Conservation (phyloP, 92 coral and sea anemone species). For the Actinostola sp. region DNA sequence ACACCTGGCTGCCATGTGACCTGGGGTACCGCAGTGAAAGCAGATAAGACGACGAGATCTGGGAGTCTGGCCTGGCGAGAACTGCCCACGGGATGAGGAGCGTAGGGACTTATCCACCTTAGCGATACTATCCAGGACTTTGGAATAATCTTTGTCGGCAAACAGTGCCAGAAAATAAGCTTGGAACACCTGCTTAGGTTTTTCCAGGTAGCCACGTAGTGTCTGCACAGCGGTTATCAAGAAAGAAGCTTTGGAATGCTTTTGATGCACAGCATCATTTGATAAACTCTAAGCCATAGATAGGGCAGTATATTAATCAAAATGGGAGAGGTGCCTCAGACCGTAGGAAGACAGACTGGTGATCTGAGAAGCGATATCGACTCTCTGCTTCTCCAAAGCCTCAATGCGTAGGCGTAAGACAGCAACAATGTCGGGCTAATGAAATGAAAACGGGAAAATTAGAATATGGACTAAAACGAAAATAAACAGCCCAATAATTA, state of each 20-base stretch:
- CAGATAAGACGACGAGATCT: too few species aligned
- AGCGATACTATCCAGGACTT: conserved; percentile 20
- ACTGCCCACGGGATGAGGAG: too few species aligned
- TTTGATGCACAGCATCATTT: background rate
- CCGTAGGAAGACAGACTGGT: too few species aligned
- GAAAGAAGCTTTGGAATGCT: conserved; percentile 17
- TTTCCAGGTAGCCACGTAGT: conserved; percentile 6
- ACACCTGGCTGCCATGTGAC: too few species aligned
- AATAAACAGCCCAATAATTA: too few species aligned
- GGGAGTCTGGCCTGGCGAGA: too few species aligned
- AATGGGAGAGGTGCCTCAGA: conserved; percentile 3
- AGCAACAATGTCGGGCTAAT: too few species aligned
- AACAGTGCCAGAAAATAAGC: conserved; percentile 28
- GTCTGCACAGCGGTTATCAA: background rate
- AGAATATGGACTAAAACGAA: too few species aligned
- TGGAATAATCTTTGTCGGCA: conserved; percentile 29
- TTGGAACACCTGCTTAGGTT: conserved; percentile 8
- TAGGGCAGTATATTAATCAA: conserved; percentile 24
- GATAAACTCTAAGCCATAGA: conserved; percentile 15
- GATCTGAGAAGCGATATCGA: background rate
- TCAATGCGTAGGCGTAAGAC: background rate
- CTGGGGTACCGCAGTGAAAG: too few species aligned
- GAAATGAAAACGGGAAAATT: too few species aligned
- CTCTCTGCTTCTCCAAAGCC: conserved; percentile 10
- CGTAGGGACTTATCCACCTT: conserved; percentile 25